These are phyloP conservation scores for Atopsyche davidsoni DNA, from an alignment of 1,140 invertebrate genomes.

Conservation along the genomic window DNA sequence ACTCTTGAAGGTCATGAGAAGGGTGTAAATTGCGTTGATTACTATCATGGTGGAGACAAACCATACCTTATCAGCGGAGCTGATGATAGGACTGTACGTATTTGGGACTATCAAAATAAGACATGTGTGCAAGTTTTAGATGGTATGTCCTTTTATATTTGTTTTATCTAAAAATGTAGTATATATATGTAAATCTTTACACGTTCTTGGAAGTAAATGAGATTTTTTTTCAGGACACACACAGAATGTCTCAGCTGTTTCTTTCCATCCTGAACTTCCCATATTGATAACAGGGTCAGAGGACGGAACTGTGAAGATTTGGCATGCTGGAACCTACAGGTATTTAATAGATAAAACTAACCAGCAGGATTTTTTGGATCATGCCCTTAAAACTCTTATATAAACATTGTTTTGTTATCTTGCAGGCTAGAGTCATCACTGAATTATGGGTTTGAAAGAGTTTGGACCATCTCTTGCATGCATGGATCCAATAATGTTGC, in stretches of 20 bases:
- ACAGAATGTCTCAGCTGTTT: slow-evolving; percentile 89
- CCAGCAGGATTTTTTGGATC: no score
- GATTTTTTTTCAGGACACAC: slow-evolving; percentile 60
- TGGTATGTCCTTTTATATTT: slow-evolving; percentile 64
- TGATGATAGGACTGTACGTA: slow-evolving; percentile 95
- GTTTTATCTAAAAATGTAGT: slow-evolving; percentile 32
- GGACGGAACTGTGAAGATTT: slow-evolving; percentile 92
- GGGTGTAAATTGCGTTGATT: slow-evolving; percentile 98
- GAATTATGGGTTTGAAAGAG: slow-evolving; percentile 96
- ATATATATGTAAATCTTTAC: no score
- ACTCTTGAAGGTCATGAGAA: slow-evolving; percentile 98
- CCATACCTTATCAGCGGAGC: slow-evolving; percentile 98
- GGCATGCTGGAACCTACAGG: slow-evolving; percentile 95
- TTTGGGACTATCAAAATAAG: slow-evolving; percentile 99
- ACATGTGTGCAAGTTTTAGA: slow-evolving; percentile 98
- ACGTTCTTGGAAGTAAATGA: not conserved
- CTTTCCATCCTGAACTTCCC: slow-evolving; percentile 96
- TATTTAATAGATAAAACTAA: no score
- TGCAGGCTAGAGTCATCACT: slow-evolving; percentile 85
- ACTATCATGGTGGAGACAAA: slow-evolving; percentile 99
- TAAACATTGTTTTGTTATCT: slow-evolving; percentile 9
- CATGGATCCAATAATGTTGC: slow-evolving; percentile 96
- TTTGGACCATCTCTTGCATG: slow-evolving; percentile 95
- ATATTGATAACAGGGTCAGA: slow-evolving; percentile 97
- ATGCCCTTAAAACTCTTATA: not conserved